Conservation (phyloP, 2,888 invertebrate species). For the Agrotis ipsilon region DNA sequence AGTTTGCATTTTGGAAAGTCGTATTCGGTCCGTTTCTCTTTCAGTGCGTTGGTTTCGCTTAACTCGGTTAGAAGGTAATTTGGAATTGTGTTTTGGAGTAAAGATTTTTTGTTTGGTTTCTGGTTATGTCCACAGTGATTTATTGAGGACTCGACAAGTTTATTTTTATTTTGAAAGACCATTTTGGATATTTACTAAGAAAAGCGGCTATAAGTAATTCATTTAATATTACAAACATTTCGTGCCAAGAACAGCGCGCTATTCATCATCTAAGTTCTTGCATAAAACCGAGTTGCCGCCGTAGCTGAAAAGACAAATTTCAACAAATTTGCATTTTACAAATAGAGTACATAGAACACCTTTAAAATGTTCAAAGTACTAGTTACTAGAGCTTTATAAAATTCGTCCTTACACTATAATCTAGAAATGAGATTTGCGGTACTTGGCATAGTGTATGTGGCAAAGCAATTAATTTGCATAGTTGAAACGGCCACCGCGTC, state of each 20-base stretch:
- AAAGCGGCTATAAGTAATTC: neutral
- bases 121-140: no score
- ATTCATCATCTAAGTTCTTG: slow-evolving; percentile 26
- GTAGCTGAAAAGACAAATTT: slow-evolving; percentile 42
- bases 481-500: slow-evolving; percentile 74
- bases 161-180: neutral
- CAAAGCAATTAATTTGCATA: slow-evolving; percentile 82
- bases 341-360: slow-evolving; percentile 40
- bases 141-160: neutral
- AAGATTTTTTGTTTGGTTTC: no score
- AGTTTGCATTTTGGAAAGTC: slow-evolving; percentile 18
- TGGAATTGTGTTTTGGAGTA: neutral
- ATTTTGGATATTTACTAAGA: neutral
- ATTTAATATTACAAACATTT: slow-evolving; percentile 13
- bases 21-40: slow-evolving; percentile 21
- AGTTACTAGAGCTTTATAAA: slow-evolving; percentile 45
- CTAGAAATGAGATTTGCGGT: slow-evolving; percentile 69
- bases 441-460: slow-evolving; percentile 69
- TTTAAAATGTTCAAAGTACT: slow-evolving; percentile 52
- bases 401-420: slow-evolving; percentile 55
- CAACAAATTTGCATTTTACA: slow-evolving; percentile 51
- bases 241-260: neutral
- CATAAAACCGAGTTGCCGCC: slow-evolving; percentile 18
- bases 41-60: slow-evolving; percentile 25
- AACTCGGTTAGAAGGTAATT: neutral